phyloP scores from a whole-genome alignment of 2,888 invertebrate genomes.

The Liopterus haemorrhoidalis region DNA sequence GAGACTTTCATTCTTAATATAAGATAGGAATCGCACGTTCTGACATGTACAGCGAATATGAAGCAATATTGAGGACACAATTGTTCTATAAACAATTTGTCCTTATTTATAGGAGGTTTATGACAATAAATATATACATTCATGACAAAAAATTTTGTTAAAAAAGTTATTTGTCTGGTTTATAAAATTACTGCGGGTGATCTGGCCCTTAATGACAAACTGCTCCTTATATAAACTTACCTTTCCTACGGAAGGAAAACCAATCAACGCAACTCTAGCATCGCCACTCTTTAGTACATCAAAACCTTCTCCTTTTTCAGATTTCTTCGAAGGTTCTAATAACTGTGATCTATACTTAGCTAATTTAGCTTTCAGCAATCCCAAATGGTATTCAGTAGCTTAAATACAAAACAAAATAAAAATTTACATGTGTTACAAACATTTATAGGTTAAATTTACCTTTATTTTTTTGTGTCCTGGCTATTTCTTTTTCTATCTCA shows the following conservation, averaged over 20 bases:
- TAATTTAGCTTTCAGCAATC: slow-evolving; percentile 91
- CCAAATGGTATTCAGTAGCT: slow-evolving; percentile 99
- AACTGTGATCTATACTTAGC: slow-evolving; percentile 93
- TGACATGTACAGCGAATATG: too few relatives aligned
- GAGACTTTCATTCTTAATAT: too few relatives aligned
- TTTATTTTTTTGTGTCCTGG: slow-evolving; percentile 98
- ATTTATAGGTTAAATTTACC: slow-evolving; percentile 52
- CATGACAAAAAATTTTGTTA: too few relatives aligned
- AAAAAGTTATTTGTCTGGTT: too few relatives aligned
- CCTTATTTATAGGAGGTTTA: too few relatives aligned
- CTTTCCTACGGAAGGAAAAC: slow-evolving; percentile 98
- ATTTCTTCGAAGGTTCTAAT: slow-evolving; percentile 89
- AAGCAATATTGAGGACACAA: too few relatives aligned
- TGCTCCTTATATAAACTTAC: too few relatives aligned
- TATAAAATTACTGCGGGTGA: too few relatives aligned
- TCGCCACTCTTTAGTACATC: slow-evolving; percentile 99
- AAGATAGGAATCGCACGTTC: too few relatives aligned
- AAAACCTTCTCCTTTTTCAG: slow-evolving; percentile 95
- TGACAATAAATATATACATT: too few relatives aligned
- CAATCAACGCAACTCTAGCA: slow-evolving; percentile 94
- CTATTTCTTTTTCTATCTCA: slow-evolving; percentile 98
- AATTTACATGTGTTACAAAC: slow-evolving; percentile 13
- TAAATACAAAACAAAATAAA: slow-evolving; percentile 38
- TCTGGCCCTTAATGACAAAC: too few relatives aligned
- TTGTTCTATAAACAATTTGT: too few relatives aligned